Percentiles rank a stretch among this genome's conserved stretches.
Conservation (phyloP, 1,140 invertebrate genomes). For the fruit fly (Drosophila melanogaster) region DNA sequence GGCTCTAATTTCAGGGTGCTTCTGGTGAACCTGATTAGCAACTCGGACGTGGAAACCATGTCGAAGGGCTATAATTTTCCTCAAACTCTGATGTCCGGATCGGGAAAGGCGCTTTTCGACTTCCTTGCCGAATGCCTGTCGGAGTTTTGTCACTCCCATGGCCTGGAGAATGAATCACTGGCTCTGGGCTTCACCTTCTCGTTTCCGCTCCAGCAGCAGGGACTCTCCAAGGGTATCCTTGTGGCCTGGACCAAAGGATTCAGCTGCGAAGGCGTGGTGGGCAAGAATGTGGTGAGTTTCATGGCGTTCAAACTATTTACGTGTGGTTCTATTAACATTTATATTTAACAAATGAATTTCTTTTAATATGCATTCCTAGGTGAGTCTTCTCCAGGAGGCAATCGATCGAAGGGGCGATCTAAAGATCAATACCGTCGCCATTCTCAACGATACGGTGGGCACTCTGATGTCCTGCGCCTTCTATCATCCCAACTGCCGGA, state of each 20-base stretch:
- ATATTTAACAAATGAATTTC: no score
- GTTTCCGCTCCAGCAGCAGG: conserved; percentile 96
- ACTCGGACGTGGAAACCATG: conserved; percentile 92
- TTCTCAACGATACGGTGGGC: conserved; percentile 99
- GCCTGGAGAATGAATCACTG: conserved; percentile 87
- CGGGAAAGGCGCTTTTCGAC: conserved; percentile 95
- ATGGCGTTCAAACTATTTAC: no score
- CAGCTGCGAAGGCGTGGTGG: conserved; percentile 78
- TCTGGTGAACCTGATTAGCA: conserved; percentile 92
- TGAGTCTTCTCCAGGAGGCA: conserved; percentile 91
- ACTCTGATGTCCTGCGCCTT: conserved; percentile 88
- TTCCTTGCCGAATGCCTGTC: conserved; percentile 98
- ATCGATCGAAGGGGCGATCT: conserved; percentile 86
- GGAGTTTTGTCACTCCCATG: conserved; percentile 93
- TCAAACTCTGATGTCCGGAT: conserved; percentile 94
- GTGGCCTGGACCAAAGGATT: conserved; percentile 93
- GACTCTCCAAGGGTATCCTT: conserved; percentile 93
- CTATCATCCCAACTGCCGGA: conserved; percentile 61
- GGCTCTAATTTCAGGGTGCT: conserved; percentile 99
- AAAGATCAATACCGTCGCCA: conserved; percentile 93
- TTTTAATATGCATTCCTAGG: conserved; percentile 69
- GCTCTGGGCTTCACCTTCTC: conserved; percentile 98
- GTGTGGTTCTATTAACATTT: no score
- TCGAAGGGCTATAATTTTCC: conserved; percentile 98
- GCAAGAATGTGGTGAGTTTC: conserved; percentile 92